phyloP scores from a whole-genome alignment of 2,113 vertebrate genomes.

The Tragelaphus buxtoni region DNA sequence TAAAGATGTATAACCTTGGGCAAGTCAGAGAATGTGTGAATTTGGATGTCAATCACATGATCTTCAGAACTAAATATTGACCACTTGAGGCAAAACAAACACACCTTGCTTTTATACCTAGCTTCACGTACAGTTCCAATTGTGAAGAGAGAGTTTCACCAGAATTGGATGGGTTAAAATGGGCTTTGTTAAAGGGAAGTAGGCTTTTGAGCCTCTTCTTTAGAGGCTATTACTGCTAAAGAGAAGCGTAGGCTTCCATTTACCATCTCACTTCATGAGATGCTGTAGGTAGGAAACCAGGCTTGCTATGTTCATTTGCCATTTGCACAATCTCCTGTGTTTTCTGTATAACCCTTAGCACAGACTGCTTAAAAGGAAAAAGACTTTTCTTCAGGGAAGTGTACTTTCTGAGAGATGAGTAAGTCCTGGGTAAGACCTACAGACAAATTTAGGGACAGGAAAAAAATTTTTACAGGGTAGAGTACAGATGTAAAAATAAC shows the following conservation, averaged over 20 bases:
- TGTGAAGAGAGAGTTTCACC: background rate
- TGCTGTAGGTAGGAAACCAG: background rate
- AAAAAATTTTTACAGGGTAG: background rate
- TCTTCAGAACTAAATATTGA: background rate
- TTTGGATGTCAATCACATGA: background rate
- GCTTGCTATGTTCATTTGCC: background rate
- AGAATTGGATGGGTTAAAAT: background rate
- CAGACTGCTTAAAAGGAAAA: background rate
- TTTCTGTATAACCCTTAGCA: background rate
- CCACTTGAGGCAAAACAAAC: background rate
- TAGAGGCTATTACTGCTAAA: background rate
- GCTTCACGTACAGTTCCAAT: background rate
- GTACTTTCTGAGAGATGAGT: background rate
- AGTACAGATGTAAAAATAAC: background rate
- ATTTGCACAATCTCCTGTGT: background rate
- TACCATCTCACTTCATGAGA: background rate
- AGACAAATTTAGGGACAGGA: background rate
- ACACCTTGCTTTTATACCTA: background rate
- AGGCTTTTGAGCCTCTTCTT: background rate
- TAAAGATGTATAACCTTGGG: background rate
- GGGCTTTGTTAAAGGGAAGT: background rate
- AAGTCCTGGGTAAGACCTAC: background rate
- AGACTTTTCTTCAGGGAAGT: background rate
- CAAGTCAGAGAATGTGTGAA: background rate
- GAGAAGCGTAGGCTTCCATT: background rate